Evolutionary conservation across 2,113 vertebrate species (phyloP).

Genomic region (Pycnonotus jocosus): DNA sequence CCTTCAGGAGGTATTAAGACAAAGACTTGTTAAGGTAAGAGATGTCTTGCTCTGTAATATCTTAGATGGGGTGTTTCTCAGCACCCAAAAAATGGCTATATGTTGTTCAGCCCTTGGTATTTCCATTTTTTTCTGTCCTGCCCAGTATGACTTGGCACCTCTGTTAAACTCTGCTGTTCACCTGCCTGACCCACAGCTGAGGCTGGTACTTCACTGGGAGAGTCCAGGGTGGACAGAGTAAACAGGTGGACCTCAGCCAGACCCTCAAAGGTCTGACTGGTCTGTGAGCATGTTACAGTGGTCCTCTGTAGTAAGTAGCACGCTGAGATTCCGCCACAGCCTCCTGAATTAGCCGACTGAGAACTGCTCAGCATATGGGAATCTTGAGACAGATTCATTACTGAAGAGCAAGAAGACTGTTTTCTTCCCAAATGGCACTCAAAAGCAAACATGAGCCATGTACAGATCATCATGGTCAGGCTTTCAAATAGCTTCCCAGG

Average conservation of each 20-base stretch:
- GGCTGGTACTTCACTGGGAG: neutral
- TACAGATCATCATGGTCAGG: neutral
- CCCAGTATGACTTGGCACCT: neutral
- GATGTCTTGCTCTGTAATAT: neutral
- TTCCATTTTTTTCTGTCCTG: neutral
- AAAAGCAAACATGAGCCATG: neutral
- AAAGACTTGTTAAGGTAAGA: neutral
- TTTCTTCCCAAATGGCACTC: neutral
- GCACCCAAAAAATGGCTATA: rapidly evolving
- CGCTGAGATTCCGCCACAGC: neutral
- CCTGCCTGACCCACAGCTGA: neutral
- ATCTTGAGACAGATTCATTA: neutral
- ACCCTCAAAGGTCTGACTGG: neutral
- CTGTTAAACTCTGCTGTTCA: neutral
- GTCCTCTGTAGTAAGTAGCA: neutral
- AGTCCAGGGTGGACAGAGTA: neutral
- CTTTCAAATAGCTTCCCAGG: neutral
- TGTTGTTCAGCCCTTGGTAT: neutral
- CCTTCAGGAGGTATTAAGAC: neutral
- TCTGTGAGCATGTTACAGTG: neutral
- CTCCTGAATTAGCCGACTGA: neutral
- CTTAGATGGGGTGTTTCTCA: neutral
- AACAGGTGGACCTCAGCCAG: neutral
- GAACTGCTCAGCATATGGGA: neutral
- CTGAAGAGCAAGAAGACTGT: neutral